Evolutionary conservation across 2,797 vertebrate species (phyloP).

Genomic region (Trematomus bernacchii): DNA sequence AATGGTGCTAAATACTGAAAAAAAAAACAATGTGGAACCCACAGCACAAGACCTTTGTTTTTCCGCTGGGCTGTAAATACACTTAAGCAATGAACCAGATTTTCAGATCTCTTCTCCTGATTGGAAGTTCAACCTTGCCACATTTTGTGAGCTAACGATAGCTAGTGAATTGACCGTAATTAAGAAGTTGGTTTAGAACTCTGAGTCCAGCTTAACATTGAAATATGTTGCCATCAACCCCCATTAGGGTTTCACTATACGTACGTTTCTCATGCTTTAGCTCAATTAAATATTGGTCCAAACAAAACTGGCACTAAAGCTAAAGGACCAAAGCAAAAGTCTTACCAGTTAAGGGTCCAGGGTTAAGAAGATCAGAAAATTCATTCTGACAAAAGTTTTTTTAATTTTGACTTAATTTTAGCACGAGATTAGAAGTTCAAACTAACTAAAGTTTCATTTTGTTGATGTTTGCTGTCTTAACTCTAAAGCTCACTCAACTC

Average conservation of each 20-base stretch:
- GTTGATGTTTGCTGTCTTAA: conserved; percentile 1
- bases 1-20: no score
- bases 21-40: no score
- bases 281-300: not conserved
- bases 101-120: not conserved
- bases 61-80: no score
- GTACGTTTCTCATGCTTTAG: not conserved
- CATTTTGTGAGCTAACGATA: no score
- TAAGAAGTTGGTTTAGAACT: no score
- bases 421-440: not conserved
- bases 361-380: not conserved
- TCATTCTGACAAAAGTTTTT: not conserved
- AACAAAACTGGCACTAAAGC: not conserved
- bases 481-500: not conserved
- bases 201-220: not conserved
- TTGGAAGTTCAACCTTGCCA: not conserved
- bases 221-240: not conserved
- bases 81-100: no score
- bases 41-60: no score
- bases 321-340: no score
- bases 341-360: not conserved
- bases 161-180: no score
- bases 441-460: not conserved
- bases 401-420: not conserved
- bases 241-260: not conserved